Base-by-base conservation (phyloP, 2,797 vertebrate genomes). In the Acrocephalus scirpaceus region DNA sequence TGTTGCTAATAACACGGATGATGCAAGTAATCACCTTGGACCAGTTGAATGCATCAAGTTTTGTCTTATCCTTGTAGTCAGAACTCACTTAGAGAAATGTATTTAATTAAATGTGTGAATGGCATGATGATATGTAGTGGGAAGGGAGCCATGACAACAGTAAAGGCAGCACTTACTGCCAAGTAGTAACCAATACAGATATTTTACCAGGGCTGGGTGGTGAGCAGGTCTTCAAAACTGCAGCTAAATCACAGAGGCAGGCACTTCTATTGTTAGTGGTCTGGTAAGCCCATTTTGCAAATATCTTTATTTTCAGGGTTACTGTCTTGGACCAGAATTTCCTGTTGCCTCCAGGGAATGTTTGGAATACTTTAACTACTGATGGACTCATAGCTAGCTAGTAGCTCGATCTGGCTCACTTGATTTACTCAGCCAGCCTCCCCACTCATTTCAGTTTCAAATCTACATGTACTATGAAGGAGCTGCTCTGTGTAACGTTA, bases 101-200 rank as follows among this genome's bases (percentile, higher is more conserved):
- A 85, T 80, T 94, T 92, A 94, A 86, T 78, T 93, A 83, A 71
- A 48, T 25, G 6, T 42, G 32, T 78, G 92, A 97, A 90, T 53
- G 56, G 23, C 74, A 86, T 34, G n/a, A 73, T 77, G 72, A 42
- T 79, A 54, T 54, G 51, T 36, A 50, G 45, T 72, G 47, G n/a
- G 44, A 79, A 78, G 51, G 78, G n/a, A 97, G 76, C 44, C 48
- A 86, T 69, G 22, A 60, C 53, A 94, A 92, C 42, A 77, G 44
- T 66, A 60, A 78, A 53, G 79, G 66, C 80, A 92, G 15, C 45
- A 51, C 20, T 76, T 92, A 47, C 30, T 80, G 34, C 44, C 26
- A 83, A 30, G 10, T 16, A 84, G 29, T 71, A 86, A 95, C 92
- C 57, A 85, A 80, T 92, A 83, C 3, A 45, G 60, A 32, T 27